Conservation (phyloP, 2,888 invertebrate genomes). For the Fabriciana adippe region DNA sequence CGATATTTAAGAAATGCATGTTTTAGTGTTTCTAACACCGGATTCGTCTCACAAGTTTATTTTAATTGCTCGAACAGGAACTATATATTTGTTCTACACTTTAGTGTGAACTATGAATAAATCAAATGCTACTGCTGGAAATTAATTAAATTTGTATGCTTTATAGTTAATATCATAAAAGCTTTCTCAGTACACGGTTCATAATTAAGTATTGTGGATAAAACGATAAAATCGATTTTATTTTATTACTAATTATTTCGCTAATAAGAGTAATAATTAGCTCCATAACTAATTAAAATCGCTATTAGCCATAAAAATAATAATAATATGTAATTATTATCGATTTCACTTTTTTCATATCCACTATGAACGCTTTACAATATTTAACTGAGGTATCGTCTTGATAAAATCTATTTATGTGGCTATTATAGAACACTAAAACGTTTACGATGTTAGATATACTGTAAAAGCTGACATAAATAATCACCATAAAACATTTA, state of each 20-base stretch:
- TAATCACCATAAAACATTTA: slow-evolving; percentile 30
- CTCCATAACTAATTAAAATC: neutral
- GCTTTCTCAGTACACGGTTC: neutral
- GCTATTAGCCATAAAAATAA: neutral
- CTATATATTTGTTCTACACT: slow-evolving; percentile 11
- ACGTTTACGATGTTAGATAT: slow-evolving; percentile 29
- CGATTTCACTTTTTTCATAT: slow-evolving; percentile 1
- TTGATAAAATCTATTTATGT: slow-evolving; percentile 27
- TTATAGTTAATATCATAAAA: neutral
- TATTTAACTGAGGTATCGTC: slow-evolving; percentile 9
- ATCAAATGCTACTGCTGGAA: slow-evolving; percentile 5
- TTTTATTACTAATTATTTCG: neutral
- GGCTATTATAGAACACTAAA: slow-evolving; percentile 31
- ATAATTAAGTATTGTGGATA: too few relatives aligned
- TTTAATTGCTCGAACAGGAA: slow-evolving; percentile 18
- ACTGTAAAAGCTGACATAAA: slow-evolving; percentile 26
- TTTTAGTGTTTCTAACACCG: slow-evolving; percentile 24
- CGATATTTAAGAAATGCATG: slow-evolving; percentile 29
- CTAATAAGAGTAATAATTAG: neutral
- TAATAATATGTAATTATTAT: slow-evolving; percentile 6
- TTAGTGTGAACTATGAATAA: slow-evolving; percentile 16
- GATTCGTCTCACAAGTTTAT: slow-evolving; percentile 8
- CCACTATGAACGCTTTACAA: slow-evolving; percentile 3
- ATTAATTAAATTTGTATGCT: neutral
- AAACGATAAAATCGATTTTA: neutral